Base-by-base conservation (phyloP, 2,888 invertebrate genomes). In the Bhutanitis thaidina region DNA sequence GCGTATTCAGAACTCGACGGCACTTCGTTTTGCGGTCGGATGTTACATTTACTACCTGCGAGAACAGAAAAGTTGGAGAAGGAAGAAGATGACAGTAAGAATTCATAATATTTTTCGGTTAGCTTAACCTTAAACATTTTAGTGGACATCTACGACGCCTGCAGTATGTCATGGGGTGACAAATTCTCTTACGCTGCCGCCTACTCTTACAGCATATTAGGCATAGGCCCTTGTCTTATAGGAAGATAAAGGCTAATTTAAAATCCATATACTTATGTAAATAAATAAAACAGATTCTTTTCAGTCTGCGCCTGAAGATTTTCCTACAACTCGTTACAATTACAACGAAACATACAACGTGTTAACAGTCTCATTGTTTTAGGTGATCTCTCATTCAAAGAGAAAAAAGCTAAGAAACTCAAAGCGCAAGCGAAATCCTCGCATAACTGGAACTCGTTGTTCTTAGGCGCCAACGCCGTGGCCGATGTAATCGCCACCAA, bases 361-460 rank as follows among this genome's bases (percentile, higher is more conserved):
- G 27, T 27, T 8, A 8, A 27, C 5, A 8, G 1, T 8, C 27
- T 27, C 15, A 38, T 40, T 43, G 36, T 80, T 80, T 13, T 74
- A 91, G 93, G 93, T 52, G 91, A 91, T 0, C 86, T 94, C 0
- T 92, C 93, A 14, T 98, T 92, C 77, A 98, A 98, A 71, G 92
- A 95, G 69, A 96, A 96, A 76, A 97, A 97, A 70, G 92, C 92
- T 3, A 88, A 93, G 47, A 92, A 95, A 72, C 80, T 93, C 58
- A 98, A 97, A 79, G 90, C 92, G 15, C 91, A 92, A 68, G 94
- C 94, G 4, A 93, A 93, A 44, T 94, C 94, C 0, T 92, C 96
- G 0, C 95, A 97, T 76, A 98, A 97, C 74, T 99, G 99, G 99
- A 99, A 99, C 82, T 93, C 97, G 0, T 79, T 99, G 41, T 99